phyloP scores from a whole-genome alignment of 2,888 invertebrate species.

The Drosophila kuntzei region DNA sequence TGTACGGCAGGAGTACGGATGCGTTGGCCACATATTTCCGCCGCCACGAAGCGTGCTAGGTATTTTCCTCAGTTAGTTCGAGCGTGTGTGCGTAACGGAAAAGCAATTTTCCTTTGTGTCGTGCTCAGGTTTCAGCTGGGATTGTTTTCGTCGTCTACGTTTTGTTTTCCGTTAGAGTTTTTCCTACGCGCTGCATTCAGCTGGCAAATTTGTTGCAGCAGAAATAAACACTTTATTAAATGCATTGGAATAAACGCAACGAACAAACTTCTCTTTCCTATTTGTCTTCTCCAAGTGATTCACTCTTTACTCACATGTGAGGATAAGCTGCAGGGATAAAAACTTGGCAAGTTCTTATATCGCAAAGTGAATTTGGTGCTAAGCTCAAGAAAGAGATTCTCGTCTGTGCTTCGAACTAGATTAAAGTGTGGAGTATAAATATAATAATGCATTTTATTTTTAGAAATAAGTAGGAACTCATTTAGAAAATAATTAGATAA shows the following conservation, averaged over 20 bases:
- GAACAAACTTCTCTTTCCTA: conserved; percentile 6
- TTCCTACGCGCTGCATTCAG: conserved; percentile 58
- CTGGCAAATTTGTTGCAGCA: conserved; percentile 80
- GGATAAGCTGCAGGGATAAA: conserved; percentile 51
- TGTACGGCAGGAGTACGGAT: conserved; percentile 27
- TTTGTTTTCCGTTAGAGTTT: conserved; percentile 47
- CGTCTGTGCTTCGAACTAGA: conserved; percentile 11
- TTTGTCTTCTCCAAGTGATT: conserved; percentile 45
- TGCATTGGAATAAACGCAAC: conserved; percentile 80
- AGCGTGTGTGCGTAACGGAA: conserved; percentile 73
- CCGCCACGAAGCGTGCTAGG: conserved; percentile 75
- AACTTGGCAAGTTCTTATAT: conserved; percentile 45
- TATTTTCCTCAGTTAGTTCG: conserved; percentile 60
- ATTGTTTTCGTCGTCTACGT: conserved; percentile 64
- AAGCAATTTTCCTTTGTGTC: conserved; percentile 82
- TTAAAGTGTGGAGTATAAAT: conserved; percentile 1
- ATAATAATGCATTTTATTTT: not conserved
- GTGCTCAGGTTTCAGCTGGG: conserved; percentile 75
- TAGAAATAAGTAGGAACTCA: not conserved
- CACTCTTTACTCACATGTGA: conserved; percentile 45
- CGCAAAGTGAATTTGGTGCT: conserved; percentile 77
- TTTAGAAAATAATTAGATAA: not conserved
- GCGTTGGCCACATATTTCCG: conserved; percentile 77
- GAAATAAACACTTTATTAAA: conserved; percentile 83
- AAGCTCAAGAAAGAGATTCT: conserved; percentile 57